These are phyloP conservation scores for Plebejus melissa DNA, from an alignment of 2,888 invertebrate genomes.

Conservation along the genomic window DNA sequence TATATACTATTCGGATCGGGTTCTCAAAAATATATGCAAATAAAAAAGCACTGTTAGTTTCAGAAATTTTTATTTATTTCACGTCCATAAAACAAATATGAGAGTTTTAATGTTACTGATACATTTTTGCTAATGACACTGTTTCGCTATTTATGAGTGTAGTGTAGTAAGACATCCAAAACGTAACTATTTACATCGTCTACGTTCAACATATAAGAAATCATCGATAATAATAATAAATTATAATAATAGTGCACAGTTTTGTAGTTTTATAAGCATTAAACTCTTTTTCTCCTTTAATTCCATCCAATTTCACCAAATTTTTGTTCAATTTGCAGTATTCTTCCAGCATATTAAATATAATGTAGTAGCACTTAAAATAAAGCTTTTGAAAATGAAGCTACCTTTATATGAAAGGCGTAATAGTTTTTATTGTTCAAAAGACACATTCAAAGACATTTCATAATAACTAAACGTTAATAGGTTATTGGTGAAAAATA, in stretches of 20 bases:
- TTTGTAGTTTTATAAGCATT: neutral
- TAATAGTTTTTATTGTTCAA: no score
- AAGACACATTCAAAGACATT: no score
- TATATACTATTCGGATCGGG: neutral
- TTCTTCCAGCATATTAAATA: no score
- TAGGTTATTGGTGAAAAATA: no score
- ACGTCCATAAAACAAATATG: constrained; percentile 69
- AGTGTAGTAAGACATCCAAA: constrained; percentile 59
- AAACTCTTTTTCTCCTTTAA: neutral
- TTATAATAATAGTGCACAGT: neutral
- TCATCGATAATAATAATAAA: neutral
- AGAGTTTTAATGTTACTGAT: constrained; percentile 64
- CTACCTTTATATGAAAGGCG: no score
- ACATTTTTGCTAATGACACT: constrained; percentile 70
- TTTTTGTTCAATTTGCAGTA: neutral
- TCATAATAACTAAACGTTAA: no score
- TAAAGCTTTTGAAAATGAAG: no score
- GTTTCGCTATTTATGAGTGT: constrained; percentile 70
- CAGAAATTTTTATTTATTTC: constrained; percentile 71
- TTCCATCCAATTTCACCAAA: neutral
- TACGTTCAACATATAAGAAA: constrained; percentile 1
- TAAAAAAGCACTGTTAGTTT: constrained; percentile 36
- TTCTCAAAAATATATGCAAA: neutral
- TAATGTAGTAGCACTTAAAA: no score
- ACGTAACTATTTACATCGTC: constrained; percentile 72